A percentile compares a stretch with the other conserved stretches of the same genome.
Evolutionary conservation across 2,797 vertebrate genomes (phyloP).

Genomic region (Bovichtus diacanthus): DNA sequence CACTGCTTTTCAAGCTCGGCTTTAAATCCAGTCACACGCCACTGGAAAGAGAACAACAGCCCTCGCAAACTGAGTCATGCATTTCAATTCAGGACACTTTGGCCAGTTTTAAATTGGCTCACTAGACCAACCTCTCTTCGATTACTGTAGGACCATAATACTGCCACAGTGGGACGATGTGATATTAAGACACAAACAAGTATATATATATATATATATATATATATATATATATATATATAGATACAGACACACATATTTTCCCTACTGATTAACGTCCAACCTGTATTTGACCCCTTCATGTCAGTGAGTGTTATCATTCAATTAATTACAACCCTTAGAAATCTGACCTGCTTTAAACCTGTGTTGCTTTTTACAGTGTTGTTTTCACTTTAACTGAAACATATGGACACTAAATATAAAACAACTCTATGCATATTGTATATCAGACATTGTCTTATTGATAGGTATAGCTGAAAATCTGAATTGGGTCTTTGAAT

Average conservation of each 20-base stretch:
- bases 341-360: no score
- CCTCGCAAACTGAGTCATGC: slow-evolving; percentile 38
- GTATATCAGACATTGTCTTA: neutral
- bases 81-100: slow-evolving; percentile 64
- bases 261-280: no score
- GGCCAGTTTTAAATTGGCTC: slow-evolving; percentile 37
- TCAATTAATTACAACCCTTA: neutral
- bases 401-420: neutral
- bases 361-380: neutral
- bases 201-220: no score
- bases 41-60: slow-evolving; percentile 50
- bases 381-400: no score
- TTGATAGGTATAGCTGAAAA: no score
- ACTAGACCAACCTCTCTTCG: neutral
- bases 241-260: no score
- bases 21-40: slow-evolving; percentile 73
- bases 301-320: no score
- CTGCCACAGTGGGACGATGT: neutral
- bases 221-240: no score
- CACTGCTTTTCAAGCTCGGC: slow-evolving; percentile 34
- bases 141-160: neutral
- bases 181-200: neutral
- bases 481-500: no score
- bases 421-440: neutral
- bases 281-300: no score